A percentile compares a stretch with the other conserved stretches of the same genome.
phyloP scores from a whole-genome alignment of 1,140 invertebrate genomes.

The Leguminivora glycinivorella region DNA sequence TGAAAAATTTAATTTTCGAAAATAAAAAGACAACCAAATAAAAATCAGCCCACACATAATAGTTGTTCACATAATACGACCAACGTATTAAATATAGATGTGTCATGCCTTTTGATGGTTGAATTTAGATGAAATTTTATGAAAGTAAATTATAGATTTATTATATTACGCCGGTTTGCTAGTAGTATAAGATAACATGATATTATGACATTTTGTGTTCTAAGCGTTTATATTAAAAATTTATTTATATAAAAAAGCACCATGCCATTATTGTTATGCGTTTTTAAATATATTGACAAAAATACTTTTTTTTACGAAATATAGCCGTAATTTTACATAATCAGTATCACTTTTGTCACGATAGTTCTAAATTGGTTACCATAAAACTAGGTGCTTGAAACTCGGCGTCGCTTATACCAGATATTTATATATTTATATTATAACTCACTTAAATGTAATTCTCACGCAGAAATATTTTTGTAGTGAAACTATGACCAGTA shows the following conservation, averaged over 20 bases:
- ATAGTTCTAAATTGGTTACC: slow-evolving; percentile 9
- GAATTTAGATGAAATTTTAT: slow-evolving; percentile 22
- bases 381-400: slow-evolving; percentile 15
- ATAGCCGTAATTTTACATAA: not conserved
- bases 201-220: slow-evolving; percentile 19
- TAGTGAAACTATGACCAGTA: slow-evolving; percentile 18
- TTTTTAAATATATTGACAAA: not conserved
- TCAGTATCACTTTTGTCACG: not conserved
- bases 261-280: slow-evolving; percentile 3
- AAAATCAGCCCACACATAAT: no score
- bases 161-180: slow-evolving; percentile 25
- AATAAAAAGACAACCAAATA: no score
- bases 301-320: not conserved
- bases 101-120: slow-evolving; percentile 21
- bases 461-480: slow-evolving; percentile 16
- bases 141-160: slow-evolving; percentile 9
- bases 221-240: not conserved
- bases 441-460: not conserved
- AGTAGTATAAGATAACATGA: slow-evolving; percentile 22
- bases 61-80: slow-evolving; percentile 19
- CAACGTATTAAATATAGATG: slow-evolving; percentile 14
- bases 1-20: no score
- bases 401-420: not conserved
- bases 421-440: slow-evolving; percentile 1
- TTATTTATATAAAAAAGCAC: not conserved